phyloP scores from a whole-genome alignment of 37 sponge, comb jelly and placozoan genomes.

The Chondrilla cf. caribensis region DNA sequence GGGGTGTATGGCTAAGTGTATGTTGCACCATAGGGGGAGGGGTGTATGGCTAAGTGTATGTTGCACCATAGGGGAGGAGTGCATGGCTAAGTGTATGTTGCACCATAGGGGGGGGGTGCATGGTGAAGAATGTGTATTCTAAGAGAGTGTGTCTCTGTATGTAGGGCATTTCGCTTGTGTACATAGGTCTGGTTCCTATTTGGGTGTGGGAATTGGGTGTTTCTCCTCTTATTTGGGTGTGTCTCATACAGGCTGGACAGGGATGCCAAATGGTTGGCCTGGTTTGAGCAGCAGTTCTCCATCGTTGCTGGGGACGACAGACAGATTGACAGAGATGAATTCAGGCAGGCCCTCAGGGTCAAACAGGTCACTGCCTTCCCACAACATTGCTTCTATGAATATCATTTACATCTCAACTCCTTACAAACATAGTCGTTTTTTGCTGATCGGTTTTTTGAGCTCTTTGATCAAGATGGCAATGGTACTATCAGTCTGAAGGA shows the following conservation, averaged over 20 bases:
- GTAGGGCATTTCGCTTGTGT: too few species aligned
- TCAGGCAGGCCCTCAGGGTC: slow-evolving; percentile 63
- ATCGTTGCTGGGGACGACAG: slow-evolving; percentile 73
- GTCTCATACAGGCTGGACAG: slow-evolving; percentile 56
- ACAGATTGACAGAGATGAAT: slow-evolving; percentile 73
- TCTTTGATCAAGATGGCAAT: slow-evolving; percentile 80
- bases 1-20: slow-evolving; percentile 31
- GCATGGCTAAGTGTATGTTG: too few species aligned
- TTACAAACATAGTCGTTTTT: slow-evolving; percentile 58
- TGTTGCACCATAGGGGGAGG: neutral
- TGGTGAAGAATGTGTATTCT: too few species aligned
- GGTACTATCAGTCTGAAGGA: slow-evolving; percentile 82
- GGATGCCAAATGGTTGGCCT: slow-evolving; percentile 86
- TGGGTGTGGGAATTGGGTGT: too few species aligned
- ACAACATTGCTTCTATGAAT: slow-evolving; percentile 35
- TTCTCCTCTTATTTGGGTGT: neutral
- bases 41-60: neutral
- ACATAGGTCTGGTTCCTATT: too few species aligned
- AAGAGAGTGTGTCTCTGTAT: too few species aligned
- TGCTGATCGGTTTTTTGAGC: slow-evolving; percentile 79
- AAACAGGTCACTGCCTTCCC: slow-evolving; percentile 48
- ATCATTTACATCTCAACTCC: slow-evolving; percentile 20
- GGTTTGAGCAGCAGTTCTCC: slow-evolving; percentile 89
- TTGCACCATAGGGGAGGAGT: neutral
- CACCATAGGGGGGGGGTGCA: too few species aligned